Conservation (phyloP, 2,797 vertebrate species). For the Graptemys geographica region DNA sequence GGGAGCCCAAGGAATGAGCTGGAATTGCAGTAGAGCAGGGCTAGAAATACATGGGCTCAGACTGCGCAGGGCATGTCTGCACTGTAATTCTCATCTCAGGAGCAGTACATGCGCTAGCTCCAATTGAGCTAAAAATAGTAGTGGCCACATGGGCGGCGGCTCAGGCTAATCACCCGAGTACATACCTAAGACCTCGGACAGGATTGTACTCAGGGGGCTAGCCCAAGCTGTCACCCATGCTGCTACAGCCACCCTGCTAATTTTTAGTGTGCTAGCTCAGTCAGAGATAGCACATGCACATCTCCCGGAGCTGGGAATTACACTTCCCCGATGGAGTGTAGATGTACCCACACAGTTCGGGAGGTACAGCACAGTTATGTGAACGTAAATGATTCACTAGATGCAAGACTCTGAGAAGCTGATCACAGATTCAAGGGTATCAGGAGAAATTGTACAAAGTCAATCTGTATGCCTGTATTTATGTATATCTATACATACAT, state of each 20-base stretch:
- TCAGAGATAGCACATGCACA: no score
- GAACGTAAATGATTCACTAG: accelerated
- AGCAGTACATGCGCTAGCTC: accelerated
- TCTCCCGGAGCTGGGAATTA: no score
- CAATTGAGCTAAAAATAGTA: background rate
- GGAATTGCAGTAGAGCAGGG: background rate
- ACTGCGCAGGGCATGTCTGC: accelerated
- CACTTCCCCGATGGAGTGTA: no score
- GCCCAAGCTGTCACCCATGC: background rate
- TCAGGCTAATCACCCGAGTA: background rate
- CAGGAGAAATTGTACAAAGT: background rate
- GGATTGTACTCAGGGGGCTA: background rate
- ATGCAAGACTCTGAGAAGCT: accelerated
- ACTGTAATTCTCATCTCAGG: accelerated
- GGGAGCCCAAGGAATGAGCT: background rate
- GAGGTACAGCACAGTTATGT: accelerated
- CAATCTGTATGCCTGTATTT: background rate
- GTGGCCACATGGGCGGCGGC: no score
- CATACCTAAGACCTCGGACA: background rate
- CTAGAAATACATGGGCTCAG: accelerated
- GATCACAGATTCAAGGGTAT: accelerated
- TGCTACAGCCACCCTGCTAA: no score
- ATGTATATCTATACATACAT: accelerated
- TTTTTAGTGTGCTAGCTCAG: no score
- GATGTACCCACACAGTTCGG: background rate